Evolutionary conservation across 2,113 vertebrate genomes (phyloP), one percentile per base, ranked within the genome.

Genomic region (Ursus arctos): DNA sequence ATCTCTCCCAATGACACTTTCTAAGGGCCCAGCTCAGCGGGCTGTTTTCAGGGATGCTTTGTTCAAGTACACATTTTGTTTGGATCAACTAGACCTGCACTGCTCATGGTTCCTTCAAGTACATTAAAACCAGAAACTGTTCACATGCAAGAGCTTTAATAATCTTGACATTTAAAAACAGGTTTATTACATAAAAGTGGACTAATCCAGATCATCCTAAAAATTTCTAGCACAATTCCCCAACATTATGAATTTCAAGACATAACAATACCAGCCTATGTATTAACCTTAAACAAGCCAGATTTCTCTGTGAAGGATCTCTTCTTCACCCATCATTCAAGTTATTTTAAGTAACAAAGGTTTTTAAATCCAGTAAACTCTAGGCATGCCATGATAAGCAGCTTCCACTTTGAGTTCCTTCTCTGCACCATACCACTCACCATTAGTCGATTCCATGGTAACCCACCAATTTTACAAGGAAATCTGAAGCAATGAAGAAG

Each of bases 141-240:
- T 96, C 96, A 97, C 90, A 81, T 59, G 51, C 72, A 95, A 88
- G 82, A 81, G 80, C 84, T 96, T 98, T 96, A 97, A 91, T 94
- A 94, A 98, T 91, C 76, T 24, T 59, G 43, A 92, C n/a, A 47
- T 85, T 95, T 92, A 88, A 90, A 97, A 97, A 94, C 95, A 95
- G 87, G 95, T 94, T 97, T 92, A 96, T 98, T 94, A 95, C 51
- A 80, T 85, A 96, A 97, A 98, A 96, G 81, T 47, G 55, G 43
- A 36, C 84, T 94, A 95, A 96, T 90, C 86, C 93, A 97, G 86
- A 93, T 92, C 67, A 94, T 89, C 69, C 91, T 83, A 71, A 94
- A 96, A 88, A 85, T 95, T 33, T 94, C 84, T 61, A 95, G 84
- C 47, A 76, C 63, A 80, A 87, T 81, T 80, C 33, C 85, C 43